Conservation (phyloP, 2,797 vertebrate species). For the Heteromormyrus szaboi region DNA sequence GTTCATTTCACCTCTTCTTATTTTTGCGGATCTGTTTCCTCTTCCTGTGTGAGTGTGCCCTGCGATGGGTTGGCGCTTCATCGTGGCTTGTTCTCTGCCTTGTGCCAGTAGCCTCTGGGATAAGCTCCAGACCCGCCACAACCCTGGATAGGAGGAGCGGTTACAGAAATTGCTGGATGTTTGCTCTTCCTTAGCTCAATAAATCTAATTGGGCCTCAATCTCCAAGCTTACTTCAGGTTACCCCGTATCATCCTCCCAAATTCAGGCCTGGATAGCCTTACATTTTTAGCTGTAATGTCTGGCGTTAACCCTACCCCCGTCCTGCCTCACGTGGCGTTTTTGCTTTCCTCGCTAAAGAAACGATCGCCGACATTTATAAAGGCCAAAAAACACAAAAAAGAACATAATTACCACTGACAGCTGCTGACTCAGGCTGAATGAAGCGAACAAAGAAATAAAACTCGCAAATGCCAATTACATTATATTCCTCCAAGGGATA, state of each 20-base stretch:
- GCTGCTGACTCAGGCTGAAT: constrained; percentile 12
- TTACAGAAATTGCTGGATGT: background rate
- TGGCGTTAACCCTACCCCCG: background rate
- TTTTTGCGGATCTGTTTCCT: background rate
- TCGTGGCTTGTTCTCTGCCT: background rate
- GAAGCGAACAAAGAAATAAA: constrained; percentile 32
- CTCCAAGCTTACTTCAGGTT: background rate
- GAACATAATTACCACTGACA: constrained; percentile 2
- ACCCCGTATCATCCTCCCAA: background rate
- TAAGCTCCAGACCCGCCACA: background rate
- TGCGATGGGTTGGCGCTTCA: background rate
- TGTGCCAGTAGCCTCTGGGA: background rate
- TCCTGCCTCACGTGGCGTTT: background rate
- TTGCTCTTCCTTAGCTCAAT: background rate
- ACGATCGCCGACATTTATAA: background rate
- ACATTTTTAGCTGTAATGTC: background rate
- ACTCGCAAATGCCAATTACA: constrained; percentile 40
- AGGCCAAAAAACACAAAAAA: background rate
- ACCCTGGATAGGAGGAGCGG: background rate
- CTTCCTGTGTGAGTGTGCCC: background rate
- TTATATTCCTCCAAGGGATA: constrained; percentile 21
- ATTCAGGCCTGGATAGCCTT: background rate
- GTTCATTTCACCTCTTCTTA: background rate
- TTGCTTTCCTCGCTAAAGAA: background rate
- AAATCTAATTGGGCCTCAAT: background rate